These are phyloP conservation scores for Paragorgia papillata DNA, from an alignment of 92 coral and sea anemone genomes.

Conservation along the genomic window DNA sequence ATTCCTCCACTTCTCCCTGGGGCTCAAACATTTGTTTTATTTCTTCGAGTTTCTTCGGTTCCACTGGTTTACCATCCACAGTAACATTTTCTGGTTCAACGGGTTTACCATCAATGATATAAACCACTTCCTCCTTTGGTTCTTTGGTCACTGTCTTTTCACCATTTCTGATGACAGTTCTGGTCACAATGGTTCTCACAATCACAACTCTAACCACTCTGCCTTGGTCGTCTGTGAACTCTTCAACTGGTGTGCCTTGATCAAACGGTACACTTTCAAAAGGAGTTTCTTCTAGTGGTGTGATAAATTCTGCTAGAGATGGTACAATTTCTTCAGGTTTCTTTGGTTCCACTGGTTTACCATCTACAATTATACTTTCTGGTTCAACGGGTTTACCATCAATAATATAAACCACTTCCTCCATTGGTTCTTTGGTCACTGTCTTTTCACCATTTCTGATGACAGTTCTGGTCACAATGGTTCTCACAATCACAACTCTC, in stretches of 20 bases:
- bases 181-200: constrained; percentile 45
- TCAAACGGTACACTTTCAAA: constrained; percentile 29
- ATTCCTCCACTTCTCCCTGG: too few species aligned
- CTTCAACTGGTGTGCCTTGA: constrained; percentile 34
- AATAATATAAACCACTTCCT: constrained; percentile 19
- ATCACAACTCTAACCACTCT: constrained; percentile 37
- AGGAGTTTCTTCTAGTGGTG: constrained; percentile 23
- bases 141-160: constrained; percentile 24
- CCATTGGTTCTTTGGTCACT: constrained; percentile 38
- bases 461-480: constrained; percentile 41
- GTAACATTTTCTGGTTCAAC: constrained; percentile 36
- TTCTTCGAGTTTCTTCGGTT: constrained; percentile 26
- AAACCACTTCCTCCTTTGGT: constrained; percentile 29
- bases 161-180: constrained; percentile 38
- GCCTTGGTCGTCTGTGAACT: constrained; percentile 48
- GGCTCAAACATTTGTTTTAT: background rate
- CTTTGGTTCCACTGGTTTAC: constrained; percentile 34
- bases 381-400: constrained; percentile 37
- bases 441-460: constrained; percentile 12
- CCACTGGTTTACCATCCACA: constrained; percentile 27
- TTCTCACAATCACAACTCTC: constrained; percentile 47
- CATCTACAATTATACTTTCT: constrained; percentile 24
- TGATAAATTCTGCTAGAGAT: background rate
- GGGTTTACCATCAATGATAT: constrained; percentile 33
- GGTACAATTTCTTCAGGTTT: constrained; percentile 27